Evolutionary conservation across 1,140 invertebrate species (phyloP), one percentile per base, ranked within the genome.

Genomic region (Euwallacea similis): DNA sequence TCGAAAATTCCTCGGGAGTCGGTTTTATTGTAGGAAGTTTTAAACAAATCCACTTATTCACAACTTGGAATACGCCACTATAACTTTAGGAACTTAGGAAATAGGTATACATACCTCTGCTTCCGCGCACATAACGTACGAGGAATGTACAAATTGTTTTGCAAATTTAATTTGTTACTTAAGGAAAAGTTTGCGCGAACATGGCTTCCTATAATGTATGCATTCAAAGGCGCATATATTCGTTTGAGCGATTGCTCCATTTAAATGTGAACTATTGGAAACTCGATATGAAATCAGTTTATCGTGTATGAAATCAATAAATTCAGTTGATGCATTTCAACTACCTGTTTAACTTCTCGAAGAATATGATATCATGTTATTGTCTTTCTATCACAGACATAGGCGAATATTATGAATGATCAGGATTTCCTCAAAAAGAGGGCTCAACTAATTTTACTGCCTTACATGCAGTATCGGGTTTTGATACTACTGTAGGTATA

Each of bases 41-140:
- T 55, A 41, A 68, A 68, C 66, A 68, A 68, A 68, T 54, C 66
- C 66, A 68, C 66, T 68, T 68, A 68, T 68, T 68, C 55, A 68
- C 55, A 68, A 68, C 54, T 68, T 68, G 56, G 56, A 60, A 68
- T 43, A 68, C 56, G 66, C 66, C 56, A 46, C 42, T 60, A 68
- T 46, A 68, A 68, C 66, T 68, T 60, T 46, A 46, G 44, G 56
- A 68, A 68, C 43, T 68, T 60, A 50, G 55, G 60, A 60, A 68
- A 68, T 68, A 68, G 66, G 66, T 68, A 68, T 68, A 68, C 66
- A 68, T 60, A 60, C 66, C 66, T 68, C 56, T n/a, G 56, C 43
- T 58, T 68, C 55, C 55, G 66, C 66, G 13, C 55, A 50, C 55
- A 54, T 50, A 59, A 68, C 44, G 33, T 68, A 68, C 66, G 66